These are phyloP conservation scores for Lasioglossum baleicum DNA, from an alignment of 1,140 invertebrate genomes.

Conservation along the genomic window DNA sequence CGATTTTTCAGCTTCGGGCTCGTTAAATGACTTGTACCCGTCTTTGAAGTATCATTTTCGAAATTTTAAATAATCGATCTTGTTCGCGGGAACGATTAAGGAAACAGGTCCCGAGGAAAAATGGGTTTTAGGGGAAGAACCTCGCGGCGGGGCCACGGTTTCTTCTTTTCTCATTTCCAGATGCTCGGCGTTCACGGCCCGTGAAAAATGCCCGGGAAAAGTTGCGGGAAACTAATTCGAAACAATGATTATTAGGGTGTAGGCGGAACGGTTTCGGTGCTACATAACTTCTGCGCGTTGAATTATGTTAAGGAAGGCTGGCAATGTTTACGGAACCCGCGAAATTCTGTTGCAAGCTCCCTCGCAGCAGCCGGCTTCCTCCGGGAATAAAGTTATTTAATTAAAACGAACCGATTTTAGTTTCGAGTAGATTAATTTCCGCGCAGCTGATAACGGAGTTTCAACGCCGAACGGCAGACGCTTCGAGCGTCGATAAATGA, in stretches of 20 bases:
- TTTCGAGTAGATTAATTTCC: not conserved
- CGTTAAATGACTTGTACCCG: too few relatives aligned
- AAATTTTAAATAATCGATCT: too few relatives aligned
- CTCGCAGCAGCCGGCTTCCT: too few relatives aligned
- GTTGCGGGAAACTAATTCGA: not conserved
- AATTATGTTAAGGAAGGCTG: conserved; percentile 20
- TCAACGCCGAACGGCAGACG: too few relatives aligned
- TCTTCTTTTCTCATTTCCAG: not conserved
- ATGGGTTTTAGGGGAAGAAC: not conserved
- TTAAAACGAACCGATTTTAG: conserved; percentile 1
- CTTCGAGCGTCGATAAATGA: too few relatives aligned
- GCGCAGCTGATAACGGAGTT: too few relatives aligned
- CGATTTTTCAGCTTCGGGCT: too few relatives aligned
- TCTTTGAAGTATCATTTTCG: too few relatives aligned
- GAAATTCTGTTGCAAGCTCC: conserved; percentile 19
- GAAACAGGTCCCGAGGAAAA: not conserved
- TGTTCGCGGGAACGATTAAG: too few relatives aligned
- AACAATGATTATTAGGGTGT: conserved; percentile 5
- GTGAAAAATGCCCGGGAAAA: not conserved
- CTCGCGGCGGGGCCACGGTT: too few relatives aligned
- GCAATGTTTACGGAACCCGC: not conserved
- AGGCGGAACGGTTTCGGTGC: conserved; percentile 5
- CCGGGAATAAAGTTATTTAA: conserved; percentile 26
- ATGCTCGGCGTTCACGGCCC: not conserved
- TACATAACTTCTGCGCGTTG: conserved; percentile 37